phyloP scores from a whole-genome alignment of 2,113 vertebrate genomes.

The Mirounga angustirostris region DNA sequence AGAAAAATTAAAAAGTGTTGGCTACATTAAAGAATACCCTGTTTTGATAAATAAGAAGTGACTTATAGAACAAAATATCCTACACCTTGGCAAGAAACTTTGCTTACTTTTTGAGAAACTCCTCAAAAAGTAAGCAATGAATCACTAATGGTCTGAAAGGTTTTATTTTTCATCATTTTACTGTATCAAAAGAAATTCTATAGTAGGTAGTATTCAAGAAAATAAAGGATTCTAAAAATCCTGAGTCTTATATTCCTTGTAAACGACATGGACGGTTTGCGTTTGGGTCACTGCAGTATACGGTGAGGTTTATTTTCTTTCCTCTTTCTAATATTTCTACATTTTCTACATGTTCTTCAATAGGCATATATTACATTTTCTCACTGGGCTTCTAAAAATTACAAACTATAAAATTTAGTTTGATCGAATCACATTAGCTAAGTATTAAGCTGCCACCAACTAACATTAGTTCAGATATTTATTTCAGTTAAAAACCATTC shows the following conservation, averaged over 20 bases:
- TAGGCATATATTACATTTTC: neutral
- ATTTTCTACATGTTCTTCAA: slow-evolving; percentile 22
- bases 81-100: neutral
- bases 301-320: neutral
- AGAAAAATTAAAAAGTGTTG: slow-evolving; percentile 35
- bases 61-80: slow-evolving; percentile 24
- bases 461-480: neutral
- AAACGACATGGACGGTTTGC: neutral
- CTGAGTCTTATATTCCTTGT: neutral
- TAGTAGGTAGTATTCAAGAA: neutral
- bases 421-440: slow-evolving; percentile 31
- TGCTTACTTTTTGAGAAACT: neutral
- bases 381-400: neutral
- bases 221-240: neutral
- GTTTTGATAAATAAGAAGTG: slow-evolving; percentile 17
- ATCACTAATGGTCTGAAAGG: neutral
- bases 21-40: neutral
- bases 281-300: neutral
- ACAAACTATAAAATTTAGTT: slow-evolving; percentile 32
- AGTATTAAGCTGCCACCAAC: slow-evolving; percentile 2
- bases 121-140: slow-evolving; percentile 29
- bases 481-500: slow-evolving; percentile 39
- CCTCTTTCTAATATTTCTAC: slow-evolving; percentile 16
- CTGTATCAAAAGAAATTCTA: slow-evolving; percentile 37
- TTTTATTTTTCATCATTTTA: slow-evolving; percentile 26